Evolutionary conservation across 2,797 vertebrate species (phyloP), one percentile per base, ranked within the genome.

Genomic region (Spinus pinus): DNA sequence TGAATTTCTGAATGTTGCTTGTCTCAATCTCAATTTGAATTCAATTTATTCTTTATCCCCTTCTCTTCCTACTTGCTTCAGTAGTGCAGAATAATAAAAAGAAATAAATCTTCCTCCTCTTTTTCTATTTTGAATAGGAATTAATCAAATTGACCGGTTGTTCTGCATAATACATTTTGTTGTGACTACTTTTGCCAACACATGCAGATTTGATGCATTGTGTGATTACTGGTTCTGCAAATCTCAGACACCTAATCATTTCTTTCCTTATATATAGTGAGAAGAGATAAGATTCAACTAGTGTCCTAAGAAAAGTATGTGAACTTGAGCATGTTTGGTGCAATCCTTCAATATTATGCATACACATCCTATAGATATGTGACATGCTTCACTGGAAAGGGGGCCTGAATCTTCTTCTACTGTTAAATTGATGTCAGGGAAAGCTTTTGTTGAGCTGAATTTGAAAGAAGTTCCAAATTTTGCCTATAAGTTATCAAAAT

Each of bases 41-140:
- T 89, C 86, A 93, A 67, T 95, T 94, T 89, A 93, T 95, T 79
- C 91, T 42, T 92, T 89, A 89, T 90, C 53, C 84, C 28, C 37
- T 82, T 90, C 88, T 83, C 72, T 57, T 90, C n/a, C 81, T 91
- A 91, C 79, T 94, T 92, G 81, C 57, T 94, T 87, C 95, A 78
- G 88, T 69, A 84, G 74, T 60, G 35, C 69, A 86, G 81, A 95
- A 95, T 94, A 94, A 92, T 94, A 94, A 93, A 96, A 89, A 91
- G 71, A 89, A 95, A 93, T 91, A 95, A 93, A 91, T 95, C 86
- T 91, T 96, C 74, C 72, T 28, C 82, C 28, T 82, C n/a, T 82
- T 94, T 73, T 87, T 78, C 78, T 91, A 20, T 89, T 95, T 95
- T 92, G 90, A 95, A 69, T 78, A 86, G 53, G 27, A 96, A 94